These are phyloP conservation scores for Exaiptasia diaphana DNA, from an alignment of 64 coral and sea anemone genomes.

Conservation along the genomic window DNA sequence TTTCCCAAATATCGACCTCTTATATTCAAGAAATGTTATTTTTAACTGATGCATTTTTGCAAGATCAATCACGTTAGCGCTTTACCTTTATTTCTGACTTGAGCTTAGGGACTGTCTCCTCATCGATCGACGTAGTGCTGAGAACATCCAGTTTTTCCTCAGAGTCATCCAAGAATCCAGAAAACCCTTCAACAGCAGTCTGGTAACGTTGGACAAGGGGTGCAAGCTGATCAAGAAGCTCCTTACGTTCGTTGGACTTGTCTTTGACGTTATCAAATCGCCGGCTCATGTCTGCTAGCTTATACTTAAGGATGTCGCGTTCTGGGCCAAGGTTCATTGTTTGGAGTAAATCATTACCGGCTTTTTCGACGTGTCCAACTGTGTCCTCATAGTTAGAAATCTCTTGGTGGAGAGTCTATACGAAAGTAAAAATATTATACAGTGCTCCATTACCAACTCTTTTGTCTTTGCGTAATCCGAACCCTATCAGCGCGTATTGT, in stretches of 20 bases:
- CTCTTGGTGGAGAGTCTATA: slow-evolving; percentile 67
- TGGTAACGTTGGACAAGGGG: slow-evolving; percentile 69
- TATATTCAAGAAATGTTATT: too few relatives aligned
- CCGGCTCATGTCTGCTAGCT: slow-evolving; percentile 58
- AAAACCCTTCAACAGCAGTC: slow-evolving; percentile 45
- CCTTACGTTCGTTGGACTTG: slow-evolving; percentile 64
- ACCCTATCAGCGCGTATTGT: too few relatives aligned
- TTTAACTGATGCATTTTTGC: too few relatives aligned
- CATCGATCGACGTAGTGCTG: slow-evolving; percentile 50
- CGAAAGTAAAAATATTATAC: background rate
- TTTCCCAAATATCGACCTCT: too few relatives aligned
- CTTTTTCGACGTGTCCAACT: slow-evolving; percentile 71
- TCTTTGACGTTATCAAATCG: slow-evolving; percentile 46
- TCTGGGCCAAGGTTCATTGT: slow-evolving; percentile 60
- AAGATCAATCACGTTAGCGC: too few relatives aligned
- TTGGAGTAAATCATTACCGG: slow-evolving; percentile 46
- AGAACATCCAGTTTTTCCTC: slow-evolving; percentile 69
- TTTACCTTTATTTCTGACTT: slow-evolving; percentile 70
- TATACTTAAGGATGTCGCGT: slow-evolving; percentile 75
- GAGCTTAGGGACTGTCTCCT: slow-evolving; percentile 44
- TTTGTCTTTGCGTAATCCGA: too few relatives aligned
- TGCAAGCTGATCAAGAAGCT: slow-evolving; percentile 56
- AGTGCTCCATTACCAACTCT: too few relatives aligned
- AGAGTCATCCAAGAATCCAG: slow-evolving; percentile 65
- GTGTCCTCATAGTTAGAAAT: slow-evolving; percentile 57